Conservation (phyloP, 1,140 invertebrate species). For the Bombus superbus region DNA sequence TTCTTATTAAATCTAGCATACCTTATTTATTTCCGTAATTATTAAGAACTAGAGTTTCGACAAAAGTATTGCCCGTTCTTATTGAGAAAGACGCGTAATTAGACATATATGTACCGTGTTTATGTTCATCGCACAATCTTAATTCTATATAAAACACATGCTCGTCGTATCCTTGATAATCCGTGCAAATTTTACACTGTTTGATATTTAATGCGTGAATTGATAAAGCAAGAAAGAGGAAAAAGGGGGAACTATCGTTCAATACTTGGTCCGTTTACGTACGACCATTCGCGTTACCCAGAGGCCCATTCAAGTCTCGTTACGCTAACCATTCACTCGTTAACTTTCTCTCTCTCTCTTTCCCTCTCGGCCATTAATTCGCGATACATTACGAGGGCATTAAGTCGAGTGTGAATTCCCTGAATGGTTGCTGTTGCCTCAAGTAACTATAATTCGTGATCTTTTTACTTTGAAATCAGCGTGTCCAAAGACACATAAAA, state of each 20-base stretch:
- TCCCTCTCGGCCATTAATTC: slow-evolving; percentile 40
- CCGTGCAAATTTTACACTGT: too few relatives aligned
- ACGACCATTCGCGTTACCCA: slow-evolving; percentile 2
- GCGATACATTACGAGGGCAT: slow-evolving; percentile 37
- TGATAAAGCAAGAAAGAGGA: background rate
- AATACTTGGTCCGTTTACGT: slow-evolving; percentile 41
- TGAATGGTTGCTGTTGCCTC: slow-evolving; percentile 1
- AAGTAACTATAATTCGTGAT: background rate
- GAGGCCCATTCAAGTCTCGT: slow-evolving; percentile 60
- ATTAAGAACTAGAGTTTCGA: too few relatives aligned
- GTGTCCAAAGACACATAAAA: background rate
- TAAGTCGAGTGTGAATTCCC: slow-evolving; percentile 35
- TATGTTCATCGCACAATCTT: too few relatives aligned
- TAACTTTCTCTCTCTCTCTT: slow-evolving; percentile 23
- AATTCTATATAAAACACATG: too few relatives aligned
- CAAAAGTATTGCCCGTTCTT: too few relatives aligned
- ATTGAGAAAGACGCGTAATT: too few relatives aligned
- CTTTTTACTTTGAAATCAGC: background rate
- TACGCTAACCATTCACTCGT: slow-evolving; percentile 51
- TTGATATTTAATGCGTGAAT: background rate
- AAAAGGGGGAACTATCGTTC: background rate
- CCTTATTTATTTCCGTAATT: too few relatives aligned
- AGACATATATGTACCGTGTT: too few relatives aligned
- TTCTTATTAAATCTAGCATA: too few relatives aligned
- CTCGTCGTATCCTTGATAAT: too few relatives aligned